These are phyloP conservation scores for Fregata magnificens DNA, from an alignment of 2,113 vertebrate genomes.

Conservation along the genomic window DNA sequence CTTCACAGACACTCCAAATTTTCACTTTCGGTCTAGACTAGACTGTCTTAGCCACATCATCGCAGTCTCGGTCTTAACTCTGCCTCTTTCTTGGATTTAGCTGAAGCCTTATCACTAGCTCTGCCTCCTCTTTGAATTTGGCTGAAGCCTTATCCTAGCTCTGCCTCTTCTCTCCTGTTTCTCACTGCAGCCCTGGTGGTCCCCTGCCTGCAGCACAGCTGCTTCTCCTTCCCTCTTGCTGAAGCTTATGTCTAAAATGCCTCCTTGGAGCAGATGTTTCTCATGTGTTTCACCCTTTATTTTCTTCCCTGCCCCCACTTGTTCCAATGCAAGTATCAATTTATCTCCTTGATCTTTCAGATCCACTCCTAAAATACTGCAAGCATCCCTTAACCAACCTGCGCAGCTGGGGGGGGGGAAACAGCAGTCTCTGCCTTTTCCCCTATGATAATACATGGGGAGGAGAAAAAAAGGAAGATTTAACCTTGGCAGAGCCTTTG, in stretches of 20 bases:
- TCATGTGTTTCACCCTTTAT: neutral
- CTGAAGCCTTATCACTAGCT: neutral
- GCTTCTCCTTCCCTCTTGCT: neutral
- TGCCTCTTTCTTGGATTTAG: neutral
- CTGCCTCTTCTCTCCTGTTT: neutral
- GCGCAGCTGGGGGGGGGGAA: too few species aligned
- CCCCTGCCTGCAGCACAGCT: neutral
- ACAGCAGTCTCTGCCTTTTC: neutral
- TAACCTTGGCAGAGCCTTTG: neutral
- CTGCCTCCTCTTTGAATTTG: neutral
- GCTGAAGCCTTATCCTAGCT: neutral
- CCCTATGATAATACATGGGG: neutral
- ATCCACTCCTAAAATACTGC: neutral
- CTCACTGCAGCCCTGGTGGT: neutral
- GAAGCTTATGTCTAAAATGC: neutral
- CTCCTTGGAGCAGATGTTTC: slow-evolving; percentile 16
- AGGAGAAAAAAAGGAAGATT: neutral
- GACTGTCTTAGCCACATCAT: neutral
- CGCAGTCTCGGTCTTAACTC: neutral
- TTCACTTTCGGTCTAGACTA: neutral
- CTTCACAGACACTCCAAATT: neutral
- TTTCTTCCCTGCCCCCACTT: neutral
- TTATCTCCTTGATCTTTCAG: neutral
- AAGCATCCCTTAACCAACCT: neutral
- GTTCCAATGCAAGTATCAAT: neutral